Percentiles rank a stretch among this genome's conserved stretches.
Conservation (phyloP, 1,140 invertebrate genomes). For the Lepeophtheirus salmonis region DNA sequence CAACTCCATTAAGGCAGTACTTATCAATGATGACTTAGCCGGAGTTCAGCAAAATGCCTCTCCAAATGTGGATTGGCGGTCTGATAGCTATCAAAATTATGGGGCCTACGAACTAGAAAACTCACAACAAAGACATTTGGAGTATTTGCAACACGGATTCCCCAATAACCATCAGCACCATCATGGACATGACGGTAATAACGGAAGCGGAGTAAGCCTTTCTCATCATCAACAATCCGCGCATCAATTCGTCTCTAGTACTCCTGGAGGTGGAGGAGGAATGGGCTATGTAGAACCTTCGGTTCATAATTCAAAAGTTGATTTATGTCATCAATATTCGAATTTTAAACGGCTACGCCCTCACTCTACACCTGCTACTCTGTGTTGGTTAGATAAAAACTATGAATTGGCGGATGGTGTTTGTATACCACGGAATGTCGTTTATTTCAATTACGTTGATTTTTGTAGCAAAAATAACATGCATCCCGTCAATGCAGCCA, state of each 20-base stretch:
- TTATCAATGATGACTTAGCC: too few species aligned
- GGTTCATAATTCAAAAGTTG: neutral
- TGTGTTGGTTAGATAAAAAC: slow-evolving; percentile 38
- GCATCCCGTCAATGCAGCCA: slow-evolving; percentile 38
- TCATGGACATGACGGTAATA: too few species aligned
- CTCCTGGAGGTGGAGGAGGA: slow-evolving; percentile 1
- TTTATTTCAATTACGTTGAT: slow-evolving; percentile 37
- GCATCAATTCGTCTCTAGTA: neutral
- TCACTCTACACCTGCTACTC: slow-evolving; percentile 36
- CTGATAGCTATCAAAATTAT: neutral
- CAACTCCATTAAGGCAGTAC: neutral
- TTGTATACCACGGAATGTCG: slow-evolving; percentile 36
- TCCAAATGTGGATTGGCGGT: neutral
- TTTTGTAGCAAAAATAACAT: slow-evolving; percentile 33
- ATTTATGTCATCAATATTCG: neutral
- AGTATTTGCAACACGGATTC: neutral
- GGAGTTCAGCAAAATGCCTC: too few species aligned
- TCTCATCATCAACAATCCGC: neutral
- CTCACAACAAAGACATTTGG: neutral
- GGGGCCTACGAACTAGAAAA: neutral
- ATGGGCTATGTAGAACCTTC: too few species aligned
- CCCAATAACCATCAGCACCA: neutral
- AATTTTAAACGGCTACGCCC: slow-evolving; percentile 26
- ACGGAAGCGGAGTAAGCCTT: too few species aligned
- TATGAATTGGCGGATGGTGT: slow-evolving; percentile 38